phyloP scores from a whole-genome alignment of 2,113 vertebrate genomes.

The Triplophysa dalaica region DNA sequence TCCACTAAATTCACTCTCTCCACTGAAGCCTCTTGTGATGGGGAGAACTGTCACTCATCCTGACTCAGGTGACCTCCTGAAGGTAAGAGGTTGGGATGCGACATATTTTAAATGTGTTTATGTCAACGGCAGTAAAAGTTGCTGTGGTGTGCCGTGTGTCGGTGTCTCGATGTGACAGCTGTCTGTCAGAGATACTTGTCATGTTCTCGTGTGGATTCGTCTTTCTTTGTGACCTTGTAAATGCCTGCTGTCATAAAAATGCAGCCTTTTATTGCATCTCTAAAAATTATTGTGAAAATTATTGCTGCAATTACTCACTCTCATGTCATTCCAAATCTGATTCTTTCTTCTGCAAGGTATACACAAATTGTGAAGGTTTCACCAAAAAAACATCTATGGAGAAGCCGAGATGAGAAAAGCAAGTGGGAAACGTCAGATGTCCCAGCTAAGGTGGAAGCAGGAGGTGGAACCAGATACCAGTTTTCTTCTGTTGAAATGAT shows the following conservation, averaged over 20 bases:
- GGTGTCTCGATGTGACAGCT: constrained; percentile 30
- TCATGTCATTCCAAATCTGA: too few relatives aligned
- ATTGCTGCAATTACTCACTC: too few relatives aligned
- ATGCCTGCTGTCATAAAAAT: not conserved
- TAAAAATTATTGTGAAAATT: too few relatives aligned
- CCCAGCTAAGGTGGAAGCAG: not conserved
- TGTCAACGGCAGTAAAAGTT: not conserved
- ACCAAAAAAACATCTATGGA: too few relatives aligned
- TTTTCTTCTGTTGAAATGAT: not conserved
- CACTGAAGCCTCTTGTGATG: constrained; percentile 22
- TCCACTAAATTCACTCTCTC: constrained; percentile 46
- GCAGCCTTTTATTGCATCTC: not conserved
- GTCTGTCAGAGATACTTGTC: constrained; percentile 37
- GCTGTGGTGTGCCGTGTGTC: not conserved
- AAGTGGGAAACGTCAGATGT: too few relatives aligned
- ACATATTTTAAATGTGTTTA: not conserved
- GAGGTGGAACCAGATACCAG: not conserved
- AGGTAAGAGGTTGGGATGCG: constrained; percentile 19
- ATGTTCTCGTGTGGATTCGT: constrained; percentile 17
- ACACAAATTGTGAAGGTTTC: too few relatives aligned
- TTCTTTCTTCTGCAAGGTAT: too few relatives aligned
- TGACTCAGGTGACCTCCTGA: constrained; percentile 26
- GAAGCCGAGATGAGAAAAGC: too few relatives aligned
- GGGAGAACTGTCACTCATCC: constrained; percentile 39
- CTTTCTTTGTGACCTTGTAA: not conserved